These are phyloP conservation scores for Tetropium fuscum DNA, from an alignment of 2,888 invertebrate species.

Conservation along the genomic window DNA sequence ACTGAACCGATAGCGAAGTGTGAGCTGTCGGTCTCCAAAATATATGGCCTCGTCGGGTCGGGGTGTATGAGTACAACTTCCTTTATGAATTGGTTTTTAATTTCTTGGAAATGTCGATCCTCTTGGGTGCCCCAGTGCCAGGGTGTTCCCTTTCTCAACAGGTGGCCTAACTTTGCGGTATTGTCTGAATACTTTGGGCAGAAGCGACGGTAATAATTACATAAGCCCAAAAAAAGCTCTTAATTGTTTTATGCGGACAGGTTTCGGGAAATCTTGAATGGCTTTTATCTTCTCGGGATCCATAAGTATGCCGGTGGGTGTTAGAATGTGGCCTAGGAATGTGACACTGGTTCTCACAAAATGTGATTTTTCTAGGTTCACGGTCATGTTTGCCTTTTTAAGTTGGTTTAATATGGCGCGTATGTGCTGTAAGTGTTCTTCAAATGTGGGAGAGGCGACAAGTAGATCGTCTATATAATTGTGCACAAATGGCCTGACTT, in stretches of 20 bases:
- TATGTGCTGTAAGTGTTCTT: conserved; percentile 14
- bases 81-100: neutral
- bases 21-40: too few relatives aligned
- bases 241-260: neutral
- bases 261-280: neutral
- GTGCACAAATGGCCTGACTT: neutral
- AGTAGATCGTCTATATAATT: neutral
- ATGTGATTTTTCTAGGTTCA: neutral
- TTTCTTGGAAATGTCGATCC: neutral
- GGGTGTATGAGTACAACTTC: too few relatives aligned
- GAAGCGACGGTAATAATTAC: neutral
- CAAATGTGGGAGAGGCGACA: neutral
- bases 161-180: neutral
- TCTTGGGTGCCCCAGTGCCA: neutral
- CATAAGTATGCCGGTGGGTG: neutral
- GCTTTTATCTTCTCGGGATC: neutral
- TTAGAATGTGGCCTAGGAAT: neutral
- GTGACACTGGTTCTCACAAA: neutral
- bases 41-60: too few relatives aligned
- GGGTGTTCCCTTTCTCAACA: neutral
- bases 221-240: neutral
- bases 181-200: neutral
- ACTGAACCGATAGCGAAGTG: too few relatives aligned
- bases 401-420: neutral
- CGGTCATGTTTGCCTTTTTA: neutral